Percentiles rank a stretch among this genome's conserved stretches.
Conservation (phyloP, 2,113 vertebrate genomes). For the Pedionomus torquatus region DNA sequence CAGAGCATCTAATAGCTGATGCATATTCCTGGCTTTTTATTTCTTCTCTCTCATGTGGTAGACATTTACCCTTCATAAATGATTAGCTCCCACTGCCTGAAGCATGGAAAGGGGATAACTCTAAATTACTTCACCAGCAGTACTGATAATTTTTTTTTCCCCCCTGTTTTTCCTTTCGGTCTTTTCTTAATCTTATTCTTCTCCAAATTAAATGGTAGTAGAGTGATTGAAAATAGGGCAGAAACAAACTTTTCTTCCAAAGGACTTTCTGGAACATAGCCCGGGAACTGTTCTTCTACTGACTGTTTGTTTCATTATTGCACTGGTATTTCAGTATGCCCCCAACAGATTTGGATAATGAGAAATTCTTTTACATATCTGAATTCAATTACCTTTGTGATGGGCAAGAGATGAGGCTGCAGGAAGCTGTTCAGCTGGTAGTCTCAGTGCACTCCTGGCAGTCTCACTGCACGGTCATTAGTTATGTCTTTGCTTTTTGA, state of each 20-base stretch:
- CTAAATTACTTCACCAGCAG: background rate
- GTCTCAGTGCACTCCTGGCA: background rate
- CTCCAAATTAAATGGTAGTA: background rate
- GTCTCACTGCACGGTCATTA: background rate
- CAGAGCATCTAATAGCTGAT: background rate
- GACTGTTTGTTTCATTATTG: background rate
- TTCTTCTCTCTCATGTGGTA: background rate
- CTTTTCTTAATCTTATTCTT: background rate
- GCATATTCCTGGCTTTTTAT: background rate
- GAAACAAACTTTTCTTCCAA: no score
- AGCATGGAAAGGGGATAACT: background rate
- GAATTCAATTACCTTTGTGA: background rate
- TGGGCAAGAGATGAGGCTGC: background rate
- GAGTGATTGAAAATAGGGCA: background rate
- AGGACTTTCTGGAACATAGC: conserved; percentile 1
- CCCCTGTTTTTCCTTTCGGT: background rate
- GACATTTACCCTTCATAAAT: background rate
- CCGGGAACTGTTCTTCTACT: background rate
- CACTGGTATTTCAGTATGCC: background rate
- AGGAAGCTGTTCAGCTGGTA: background rate
- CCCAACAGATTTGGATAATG: background rate
- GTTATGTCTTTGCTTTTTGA: background rate
- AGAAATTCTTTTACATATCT: background rate
- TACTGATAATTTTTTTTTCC: background rate
- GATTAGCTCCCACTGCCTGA: background rate